Conservation (phyloP, 2,797 vertebrate genomes). For the Danionella dracula region DNA sequence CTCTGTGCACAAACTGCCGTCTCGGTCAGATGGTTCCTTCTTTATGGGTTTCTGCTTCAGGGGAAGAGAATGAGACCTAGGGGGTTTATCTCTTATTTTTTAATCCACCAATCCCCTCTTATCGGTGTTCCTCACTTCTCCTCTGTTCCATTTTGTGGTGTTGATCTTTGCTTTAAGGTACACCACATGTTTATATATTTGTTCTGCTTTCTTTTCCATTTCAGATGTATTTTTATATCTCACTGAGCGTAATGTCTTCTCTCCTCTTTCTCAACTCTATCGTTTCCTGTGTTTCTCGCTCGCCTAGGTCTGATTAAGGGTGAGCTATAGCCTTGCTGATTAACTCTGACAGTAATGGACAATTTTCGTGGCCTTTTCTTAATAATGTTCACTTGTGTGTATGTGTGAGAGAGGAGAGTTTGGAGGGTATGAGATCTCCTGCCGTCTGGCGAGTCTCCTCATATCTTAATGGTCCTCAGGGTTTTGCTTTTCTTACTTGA, state of each 20-base stretch:
- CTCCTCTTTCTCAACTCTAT: neutral
- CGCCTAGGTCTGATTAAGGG: slow-evolving; percentile 10
- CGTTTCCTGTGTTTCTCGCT: slow-evolving; percentile 4
- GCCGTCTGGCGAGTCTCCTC: neutral
- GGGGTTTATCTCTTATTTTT: slow-evolving; percentile 36
- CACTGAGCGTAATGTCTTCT: neutral
- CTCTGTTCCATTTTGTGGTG: neutral
- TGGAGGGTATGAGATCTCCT: slow-evolving; percentile 8
- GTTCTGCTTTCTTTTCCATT: slow-evolving; percentile 9
- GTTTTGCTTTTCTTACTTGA: neutral
- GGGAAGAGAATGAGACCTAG: slow-evolving; percentile 47
- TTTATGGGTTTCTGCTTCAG: slow-evolving; percentile 54
- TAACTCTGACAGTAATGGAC: slow-evolving; percentile 65
- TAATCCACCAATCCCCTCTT: slow-evolving; percentile 30
- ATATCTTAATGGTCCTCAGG: neutral
- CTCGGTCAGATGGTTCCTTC: slow-evolving; percentile 41
- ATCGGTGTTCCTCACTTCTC: slow-evolving; percentile 12
- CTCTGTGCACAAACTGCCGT: slow-evolving; percentile 32
- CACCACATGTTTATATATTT: neutral
- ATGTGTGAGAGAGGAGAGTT: neutral
- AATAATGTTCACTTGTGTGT: slow-evolving; percentile 49
- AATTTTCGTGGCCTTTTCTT: slow-evolving; percentile 60
- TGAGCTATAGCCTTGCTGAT: slow-evolving; percentile 61
- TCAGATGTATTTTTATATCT: neutral
- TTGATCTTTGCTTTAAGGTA: neutral